Evolutionary conservation across 2,797 vertebrate species (phyloP).

Genomic region (Hyperoplus immaculatus): DNA sequence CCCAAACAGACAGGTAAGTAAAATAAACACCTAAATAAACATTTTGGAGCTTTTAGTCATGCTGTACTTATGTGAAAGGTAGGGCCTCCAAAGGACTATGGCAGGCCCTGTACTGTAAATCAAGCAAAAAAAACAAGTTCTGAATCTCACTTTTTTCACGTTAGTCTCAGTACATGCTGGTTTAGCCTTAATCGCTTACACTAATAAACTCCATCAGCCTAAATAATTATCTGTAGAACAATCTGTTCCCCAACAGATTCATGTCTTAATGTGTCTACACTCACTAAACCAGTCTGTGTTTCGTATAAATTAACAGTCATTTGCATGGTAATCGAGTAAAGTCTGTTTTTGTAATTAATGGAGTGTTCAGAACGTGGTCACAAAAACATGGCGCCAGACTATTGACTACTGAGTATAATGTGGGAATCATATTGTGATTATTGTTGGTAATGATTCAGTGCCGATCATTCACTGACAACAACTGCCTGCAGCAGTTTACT

Average conservation of each 20-base stretch:
- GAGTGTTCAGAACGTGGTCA: neutral
- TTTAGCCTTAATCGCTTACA: neutral
- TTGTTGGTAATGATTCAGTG: slow-evolving; percentile 26
- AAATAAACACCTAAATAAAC: no score
- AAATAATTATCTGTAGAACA: slow-evolving; percentile 10
- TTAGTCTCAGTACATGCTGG: neutral
- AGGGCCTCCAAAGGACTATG: no score
- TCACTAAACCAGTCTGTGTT: slow-evolving; percentile 15
- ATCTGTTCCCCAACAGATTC: neutral
- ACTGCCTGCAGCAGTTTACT: neutral
- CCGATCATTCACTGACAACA: slow-evolving; percentile 8
- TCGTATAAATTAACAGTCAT: slow-evolving; percentile 26
- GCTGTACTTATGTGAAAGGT: no score
- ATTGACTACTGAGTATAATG: neutral
- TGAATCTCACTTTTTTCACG: neutral
- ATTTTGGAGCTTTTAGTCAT: no score
- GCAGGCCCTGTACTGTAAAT: no score
- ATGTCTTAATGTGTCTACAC: slow-evolving; percentile 13
- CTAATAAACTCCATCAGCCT: slow-evolving; percentile 7
- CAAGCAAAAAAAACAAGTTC: neutral
- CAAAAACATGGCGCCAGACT: slow-evolving; percentile 6
- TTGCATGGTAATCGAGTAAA: slow-evolving; percentile 17
- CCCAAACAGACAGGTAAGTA: no score
- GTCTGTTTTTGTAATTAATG: neutral
- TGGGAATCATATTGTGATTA: slow-evolving; percentile 9